Base-by-base conservation (phyloP, 2,113 vertebrate genomes). In the Tupaia tana region DNA sequence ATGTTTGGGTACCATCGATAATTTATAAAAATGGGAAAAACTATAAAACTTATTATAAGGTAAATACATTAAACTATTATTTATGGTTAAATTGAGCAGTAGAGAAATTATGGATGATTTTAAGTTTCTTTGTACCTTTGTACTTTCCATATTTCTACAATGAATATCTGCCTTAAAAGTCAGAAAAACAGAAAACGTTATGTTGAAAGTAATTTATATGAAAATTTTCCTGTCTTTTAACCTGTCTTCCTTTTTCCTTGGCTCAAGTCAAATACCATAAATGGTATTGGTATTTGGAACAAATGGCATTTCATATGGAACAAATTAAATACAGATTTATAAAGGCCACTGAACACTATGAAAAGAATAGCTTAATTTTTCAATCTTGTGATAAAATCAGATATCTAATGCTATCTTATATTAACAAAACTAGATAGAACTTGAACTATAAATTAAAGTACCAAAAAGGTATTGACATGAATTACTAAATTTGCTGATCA, bases 371-470 rank as follows among this genome's bases (percentile, higher is more conserved):
- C 31, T 67, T 90, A 59, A 59, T 80, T 94, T 94, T 92, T 90
- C 63, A 90, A 4, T 73, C 10, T 66, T 54, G 20, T 90, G 25
- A 71, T 94, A 93, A 90, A 91, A 92, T 85, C n/a, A 92, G 29
- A 79, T 90, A 96, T 95, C 70, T 96, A 89, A 77, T 90, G 58
- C 34, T 92, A 10, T 87, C 70, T 88, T 69, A 69, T 86, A 83
- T 86, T 25, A 93, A 67, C 9, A 93, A 71, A 22, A 88, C 67
- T 94, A 92, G 52, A 75, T 15, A 96, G 64, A 90, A 83, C 69
- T 83, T 96, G 69, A 84, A 84, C 90, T 91, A 81, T 89, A 91
- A 95, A 79, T 67, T 94, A 24, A 93, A 77, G 86, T 95, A 84
- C 59, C n/a, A 59, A 69, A 85, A 89, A 86, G 34, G 8, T 91